phyloP scores from a whole-genome alignment of 2,888 invertebrate genomes.

The Magallana nippona region DNA sequence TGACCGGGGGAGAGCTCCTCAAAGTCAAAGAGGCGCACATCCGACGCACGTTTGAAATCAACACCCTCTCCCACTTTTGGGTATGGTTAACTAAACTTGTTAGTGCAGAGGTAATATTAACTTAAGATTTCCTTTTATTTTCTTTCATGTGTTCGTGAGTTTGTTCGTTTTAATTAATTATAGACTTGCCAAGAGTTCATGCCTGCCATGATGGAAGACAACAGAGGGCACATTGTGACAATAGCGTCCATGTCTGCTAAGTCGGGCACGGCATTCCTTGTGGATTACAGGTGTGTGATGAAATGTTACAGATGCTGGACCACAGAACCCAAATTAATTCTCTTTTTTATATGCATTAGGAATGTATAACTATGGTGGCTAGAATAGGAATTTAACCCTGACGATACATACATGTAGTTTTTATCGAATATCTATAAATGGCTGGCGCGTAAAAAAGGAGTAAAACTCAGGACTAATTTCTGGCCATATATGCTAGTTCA shows the following conservation, averaged over 20 bases:
- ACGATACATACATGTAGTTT: too few relatives aligned
- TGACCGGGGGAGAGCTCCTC: conserved; percentile 66
- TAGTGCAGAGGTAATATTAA: too few relatives aligned
- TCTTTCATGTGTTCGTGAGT: neutral
- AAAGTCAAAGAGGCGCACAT: conserved; percentile 66
- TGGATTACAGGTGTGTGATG: conserved; percentile 64
- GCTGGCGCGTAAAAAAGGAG: too few relatives aligned
- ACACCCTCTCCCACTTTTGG: conserved; percentile 73
- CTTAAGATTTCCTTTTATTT: neutral
- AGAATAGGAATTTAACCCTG: too few relatives aligned
- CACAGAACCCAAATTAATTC: too few relatives aligned
- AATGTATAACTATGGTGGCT: too few relatives aligned
- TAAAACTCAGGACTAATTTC: too few relatives aligned
- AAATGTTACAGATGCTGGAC: neutral
- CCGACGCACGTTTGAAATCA: conserved; percentile 69
- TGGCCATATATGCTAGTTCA: too few relatives aligned
- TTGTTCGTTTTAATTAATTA: neutral
- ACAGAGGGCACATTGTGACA: conserved; percentile 66
- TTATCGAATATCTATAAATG: too few relatives aligned
- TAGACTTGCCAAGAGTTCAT: conserved; percentile 67
- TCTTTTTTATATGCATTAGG: too few relatives aligned
- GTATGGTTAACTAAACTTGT: conserved; percentile 51
- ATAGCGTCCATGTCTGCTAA: conserved; percentile 65
- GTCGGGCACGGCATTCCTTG: conserved; percentile 64
- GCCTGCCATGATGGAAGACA: conserved; percentile 65